Percentiles rank a stretch among this genome's conserved stretches.
These are phyloP conservation scores for Tautogolabrus adspersus DNA, from an alignment of 2,113 vertebrate species.

Conservation along the genomic window DNA sequence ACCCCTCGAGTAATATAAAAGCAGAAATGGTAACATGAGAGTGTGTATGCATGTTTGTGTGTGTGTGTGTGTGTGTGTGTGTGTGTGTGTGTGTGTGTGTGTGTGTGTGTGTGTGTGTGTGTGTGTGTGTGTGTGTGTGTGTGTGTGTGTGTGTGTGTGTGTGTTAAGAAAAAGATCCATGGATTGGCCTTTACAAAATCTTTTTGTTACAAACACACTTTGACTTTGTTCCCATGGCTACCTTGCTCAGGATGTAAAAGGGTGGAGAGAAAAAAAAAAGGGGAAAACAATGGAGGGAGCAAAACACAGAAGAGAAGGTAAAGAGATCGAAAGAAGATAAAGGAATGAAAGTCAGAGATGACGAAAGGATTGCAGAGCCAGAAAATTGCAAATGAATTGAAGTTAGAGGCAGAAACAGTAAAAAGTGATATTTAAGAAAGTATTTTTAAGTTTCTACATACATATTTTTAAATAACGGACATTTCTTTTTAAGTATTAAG, in stretches of 20 bases:
- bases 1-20: slow-evolving; percentile 30
- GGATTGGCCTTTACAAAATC: slow-evolving; percentile 52
- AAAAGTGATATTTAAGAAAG: too few relatives aligned
- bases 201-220: slow-evolving; percentile 43
- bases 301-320: not conserved
- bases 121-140: slow-evolving; percentile 4
- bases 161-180: slow-evolving; percentile 36
- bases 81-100: slow-evolving; percentile 20
- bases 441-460: too few relatives aligned
- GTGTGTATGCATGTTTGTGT: slow-evolving; percentile 15
- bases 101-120: slow-evolving; percentile 11
- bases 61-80: slow-evolving; percentile 10
- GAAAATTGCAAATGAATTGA: not conserved
- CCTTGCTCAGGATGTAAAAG: slow-evolving; percentile 35
- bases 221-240: slow-evolving; percentile 69
- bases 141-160: slow-evolving; percentile 13
- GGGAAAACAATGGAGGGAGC: slow-evolving; percentile 10
- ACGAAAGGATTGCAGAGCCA: not conserved
- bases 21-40: slow-evolving; percentile 3
- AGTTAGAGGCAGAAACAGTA: not conserved
- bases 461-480: too few relatives aligned
- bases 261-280: slow-evolving; percentile 1
- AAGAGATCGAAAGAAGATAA: not conserved
- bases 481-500: too few relatives aligned
- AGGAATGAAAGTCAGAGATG: not conserved